Evolutionary conservation across 2,113 vertebrate species (phyloP).

Genomic region (Laticauda colubrina): DNA sequence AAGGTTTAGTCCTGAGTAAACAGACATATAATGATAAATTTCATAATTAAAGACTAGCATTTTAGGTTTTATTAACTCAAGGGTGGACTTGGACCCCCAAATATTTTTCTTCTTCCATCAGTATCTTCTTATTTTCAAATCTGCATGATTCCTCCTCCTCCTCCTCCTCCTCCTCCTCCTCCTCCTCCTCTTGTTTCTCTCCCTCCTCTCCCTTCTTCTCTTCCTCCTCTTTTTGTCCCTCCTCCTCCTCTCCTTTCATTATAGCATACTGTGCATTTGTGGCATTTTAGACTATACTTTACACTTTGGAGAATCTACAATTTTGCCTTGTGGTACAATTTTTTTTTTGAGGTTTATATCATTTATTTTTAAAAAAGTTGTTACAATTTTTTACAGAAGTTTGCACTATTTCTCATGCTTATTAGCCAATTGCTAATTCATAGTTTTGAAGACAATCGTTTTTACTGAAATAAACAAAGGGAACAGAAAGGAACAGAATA

Average conservation of each 20-base stretch:
- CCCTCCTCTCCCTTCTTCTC: neutral
- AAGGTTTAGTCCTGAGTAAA: neutral
- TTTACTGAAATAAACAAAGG: slow-evolving; percentile 33
- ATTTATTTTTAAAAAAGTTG: neutral
- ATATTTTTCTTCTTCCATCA: neutral
- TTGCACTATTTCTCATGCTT: slow-evolving; percentile 38
- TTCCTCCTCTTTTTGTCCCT: too few relatives aligned
- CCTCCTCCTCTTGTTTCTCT: neutral
- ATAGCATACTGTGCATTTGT: neutral
- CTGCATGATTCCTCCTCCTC: neutral
- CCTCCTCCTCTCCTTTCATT: neutral
- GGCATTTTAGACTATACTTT: fast-evolving
- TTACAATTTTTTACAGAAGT: neutral
- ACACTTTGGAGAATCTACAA: fast-evolving
- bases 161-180: too few relatives aligned
- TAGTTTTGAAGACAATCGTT: slow-evolving; percentile 35
- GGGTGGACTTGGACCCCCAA: neutral
- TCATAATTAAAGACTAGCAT: slow-evolving; percentile 52
- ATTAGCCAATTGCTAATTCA: slow-evolving; percentile 51
- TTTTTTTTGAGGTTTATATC: neutral
- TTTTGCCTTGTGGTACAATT: too few relatives aligned
- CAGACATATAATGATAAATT: neutral
- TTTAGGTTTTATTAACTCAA: slow-evolving; percentile 47
- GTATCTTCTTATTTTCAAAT: slow-evolving; percentile 50
- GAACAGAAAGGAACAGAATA: neutral